These are phyloP conservation scores for Typhlomys cinereus DNA, from an alignment of 2,113 vertebrate species.

Conservation along the genomic window DNA sequence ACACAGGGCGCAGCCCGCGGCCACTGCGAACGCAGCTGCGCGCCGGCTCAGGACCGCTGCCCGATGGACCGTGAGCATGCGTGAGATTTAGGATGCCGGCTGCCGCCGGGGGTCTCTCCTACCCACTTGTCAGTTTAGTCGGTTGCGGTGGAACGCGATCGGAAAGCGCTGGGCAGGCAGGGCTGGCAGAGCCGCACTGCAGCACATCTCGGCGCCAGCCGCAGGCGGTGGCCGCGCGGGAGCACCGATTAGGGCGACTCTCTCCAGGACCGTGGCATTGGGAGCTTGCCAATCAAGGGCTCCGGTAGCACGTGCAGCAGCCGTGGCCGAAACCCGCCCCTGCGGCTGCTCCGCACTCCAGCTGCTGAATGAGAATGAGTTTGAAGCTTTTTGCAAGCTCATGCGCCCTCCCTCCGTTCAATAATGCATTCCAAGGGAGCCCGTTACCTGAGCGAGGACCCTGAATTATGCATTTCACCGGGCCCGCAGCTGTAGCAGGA, in stretches of 20 bases:
- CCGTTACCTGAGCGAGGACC: constrained; percentile 87
- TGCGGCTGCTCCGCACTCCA: constrained; percentile 76
- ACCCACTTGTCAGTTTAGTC: constrained; percentile 83
- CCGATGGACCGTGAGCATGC: not conserved
- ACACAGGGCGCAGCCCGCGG: constrained; percentile 87
- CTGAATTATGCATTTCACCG: constrained; percentile 89
- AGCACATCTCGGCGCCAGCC: constrained; percentile 83
- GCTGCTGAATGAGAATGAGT: constrained; percentile 81
- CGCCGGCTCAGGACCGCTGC: constrained; percentile 78
- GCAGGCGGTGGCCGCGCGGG: constrained; percentile 79
- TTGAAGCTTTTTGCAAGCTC: constrained; percentile 75
- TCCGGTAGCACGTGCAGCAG: constrained; percentile 87
- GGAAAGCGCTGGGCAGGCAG: constrained; percentile 87
- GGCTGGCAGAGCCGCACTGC: constrained; percentile 85
- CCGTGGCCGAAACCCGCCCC: constrained; percentile 79
- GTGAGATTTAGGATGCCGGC: constrained; percentile 71
- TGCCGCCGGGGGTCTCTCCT: constrained; percentile 75
- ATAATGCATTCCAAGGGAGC: constrained; percentile 87
- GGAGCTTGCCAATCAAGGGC: constrained; percentile 89
- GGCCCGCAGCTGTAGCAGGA: constrained; percentile 82
- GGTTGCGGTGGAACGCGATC: constrained; percentile 84
- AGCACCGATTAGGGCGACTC: constrained; percentile 82
- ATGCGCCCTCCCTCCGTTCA: constrained; percentile 80
- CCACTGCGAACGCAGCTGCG: constrained; percentile 84
- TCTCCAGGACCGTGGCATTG: constrained; percentile 82